phyloP scores from a whole-genome alignment of 2,888 invertebrate species.

The Periphyllus acericola region DNA sequence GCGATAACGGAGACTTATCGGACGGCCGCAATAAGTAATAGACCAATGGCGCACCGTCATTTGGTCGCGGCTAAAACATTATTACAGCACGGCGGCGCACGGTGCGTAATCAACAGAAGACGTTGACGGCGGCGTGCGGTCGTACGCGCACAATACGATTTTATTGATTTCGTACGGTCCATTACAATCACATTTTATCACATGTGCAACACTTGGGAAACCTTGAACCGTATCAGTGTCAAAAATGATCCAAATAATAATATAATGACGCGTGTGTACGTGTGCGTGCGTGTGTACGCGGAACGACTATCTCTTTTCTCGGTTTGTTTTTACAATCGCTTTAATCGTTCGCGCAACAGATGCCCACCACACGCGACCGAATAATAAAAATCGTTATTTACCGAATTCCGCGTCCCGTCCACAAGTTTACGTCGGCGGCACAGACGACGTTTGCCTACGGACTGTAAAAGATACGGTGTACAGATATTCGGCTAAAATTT shows the following conservation, averaged over 20 bases:
- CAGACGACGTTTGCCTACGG: too few species aligned
- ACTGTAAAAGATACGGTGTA: too few species aligned
- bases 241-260: not conserved
- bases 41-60: too few species aligned
- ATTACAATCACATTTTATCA: constrained; percentile 5
- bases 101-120: not conserved
- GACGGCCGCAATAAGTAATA: too few species aligned
- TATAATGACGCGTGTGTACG: not conserved
- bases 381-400: not conserved
- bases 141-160: not conserved
- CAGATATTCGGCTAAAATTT: too few species aligned
- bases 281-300: not conserved
- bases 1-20: constrained; percentile 2
- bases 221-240: constrained; percentile 54
- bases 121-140: not conserved
- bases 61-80: not conserved
- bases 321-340: constrained; percentile 25
- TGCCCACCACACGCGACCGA: not conserved
- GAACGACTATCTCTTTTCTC: constrained; percentile 37
- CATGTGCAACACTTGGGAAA: constrained; percentile 24
- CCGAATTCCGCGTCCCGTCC: too few species aligned
- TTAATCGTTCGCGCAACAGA: not conserved
- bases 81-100: too few species aligned
- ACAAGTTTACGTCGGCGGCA: too few species aligned
- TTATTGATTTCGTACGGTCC: constrained; percentile 10